Conservation (phyloP, 2,888 invertebrate species). For the Tiliacea citrago region DNA sequence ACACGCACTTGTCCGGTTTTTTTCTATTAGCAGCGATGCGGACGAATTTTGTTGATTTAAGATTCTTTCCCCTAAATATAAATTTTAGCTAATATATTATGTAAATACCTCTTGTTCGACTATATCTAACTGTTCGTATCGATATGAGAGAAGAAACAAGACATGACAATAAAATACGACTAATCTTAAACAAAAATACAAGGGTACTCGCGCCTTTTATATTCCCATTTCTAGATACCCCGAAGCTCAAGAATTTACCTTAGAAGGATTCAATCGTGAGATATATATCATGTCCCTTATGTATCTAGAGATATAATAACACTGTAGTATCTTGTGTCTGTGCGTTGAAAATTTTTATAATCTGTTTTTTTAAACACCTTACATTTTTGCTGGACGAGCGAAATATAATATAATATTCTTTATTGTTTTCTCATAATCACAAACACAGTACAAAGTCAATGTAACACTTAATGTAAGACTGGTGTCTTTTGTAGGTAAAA, state of each 20-base stretch:
- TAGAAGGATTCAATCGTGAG: conserved; percentile 51
- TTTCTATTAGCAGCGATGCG: too few relatives aligned
- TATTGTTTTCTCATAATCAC: too few relatives aligned
- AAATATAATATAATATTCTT: too few relatives aligned
- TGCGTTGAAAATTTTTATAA: neutral
- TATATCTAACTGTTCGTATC: neutral
- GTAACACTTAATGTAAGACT: too few relatives aligned
- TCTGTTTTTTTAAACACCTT: too few relatives aligned
- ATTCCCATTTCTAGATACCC: conserved; percentile 24
- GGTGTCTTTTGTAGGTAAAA: too few relatives aligned
- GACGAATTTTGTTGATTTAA: too few relatives aligned
- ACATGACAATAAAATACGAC: conserved; percentile 6
- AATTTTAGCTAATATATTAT: neutral
- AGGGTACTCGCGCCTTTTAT: conserved; percentile 9
- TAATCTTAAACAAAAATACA: neutral
- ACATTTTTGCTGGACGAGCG: too few relatives aligned
- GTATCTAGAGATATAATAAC: neutral
- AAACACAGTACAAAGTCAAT: too few relatives aligned
- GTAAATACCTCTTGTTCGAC: neutral
- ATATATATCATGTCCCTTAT: conserved; percentile 32
- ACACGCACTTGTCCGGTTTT: too few relatives aligned
- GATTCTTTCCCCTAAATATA: too few relatives aligned
- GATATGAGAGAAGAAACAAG: neutral
- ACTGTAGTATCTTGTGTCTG: neutral
- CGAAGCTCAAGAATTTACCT: conserved; percentile 36